Conservation (phyloP, 2,113 vertebrate species). For the Crotalus helleri region DNA sequence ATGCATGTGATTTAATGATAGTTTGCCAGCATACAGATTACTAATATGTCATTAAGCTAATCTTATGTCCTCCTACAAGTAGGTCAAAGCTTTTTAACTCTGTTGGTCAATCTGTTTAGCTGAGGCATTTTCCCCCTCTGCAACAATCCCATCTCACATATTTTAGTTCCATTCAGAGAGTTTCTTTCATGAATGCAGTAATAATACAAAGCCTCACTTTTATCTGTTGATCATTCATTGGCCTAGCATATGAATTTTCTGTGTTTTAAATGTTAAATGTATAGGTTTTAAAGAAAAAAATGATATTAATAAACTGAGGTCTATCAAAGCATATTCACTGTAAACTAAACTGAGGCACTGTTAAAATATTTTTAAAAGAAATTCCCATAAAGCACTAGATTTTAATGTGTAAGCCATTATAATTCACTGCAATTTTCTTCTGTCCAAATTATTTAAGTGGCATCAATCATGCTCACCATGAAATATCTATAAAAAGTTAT, state of each 20-base stretch:
- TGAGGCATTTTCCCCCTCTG: not conserved
- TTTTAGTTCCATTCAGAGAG: slow-evolving; percentile 1
- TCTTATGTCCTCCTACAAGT: slow-evolving; percentile 42
- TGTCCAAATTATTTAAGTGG: not conserved
- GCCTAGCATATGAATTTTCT: not conserved
- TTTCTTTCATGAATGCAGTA: slow-evolving; percentile 3
- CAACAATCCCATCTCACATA: slow-evolving; percentile 4
- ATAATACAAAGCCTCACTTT: not conserved
- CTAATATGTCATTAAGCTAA: slow-evolving; percentile 53
- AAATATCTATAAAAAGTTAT: not conserved
- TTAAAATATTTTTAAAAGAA: not conserved
- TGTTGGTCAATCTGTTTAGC: slow-evolving; percentile 28
- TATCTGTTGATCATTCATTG: not conserved
- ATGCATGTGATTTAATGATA: slow-evolving; percentile 23
- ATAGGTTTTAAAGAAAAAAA: not conserved
- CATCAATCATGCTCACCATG: not conserved
- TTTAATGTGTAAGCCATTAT: not conserved
- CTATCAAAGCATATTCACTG: not conserved
- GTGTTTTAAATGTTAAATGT: not conserved
- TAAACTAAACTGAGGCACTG: not conserved
- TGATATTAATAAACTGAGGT: not conserved
- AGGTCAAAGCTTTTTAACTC: slow-evolving; percentile 35
- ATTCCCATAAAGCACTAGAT: not conserved
- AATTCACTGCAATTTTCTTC: not conserved
- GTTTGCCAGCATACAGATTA: slow-evolving; percentile 47